Evolutionary conservation across 1,140 invertebrate species (phyloP), one percentile per base, ranked within the genome.

Genomic region (Doryteuthis pealeii): DNA sequence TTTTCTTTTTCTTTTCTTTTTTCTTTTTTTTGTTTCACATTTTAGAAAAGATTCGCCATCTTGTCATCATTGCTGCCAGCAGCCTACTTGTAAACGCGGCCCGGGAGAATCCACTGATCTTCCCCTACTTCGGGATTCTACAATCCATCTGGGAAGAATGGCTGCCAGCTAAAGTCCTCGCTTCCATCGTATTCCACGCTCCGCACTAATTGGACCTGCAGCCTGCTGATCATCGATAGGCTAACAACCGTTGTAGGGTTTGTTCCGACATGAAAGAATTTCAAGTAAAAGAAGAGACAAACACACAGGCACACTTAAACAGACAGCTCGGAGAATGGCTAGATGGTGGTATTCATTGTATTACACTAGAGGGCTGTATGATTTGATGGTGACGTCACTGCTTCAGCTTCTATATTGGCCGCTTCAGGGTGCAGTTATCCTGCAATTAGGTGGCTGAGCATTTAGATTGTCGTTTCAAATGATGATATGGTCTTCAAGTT

Each of bases 301-400:
- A 62, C 54, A 62, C 54, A 62, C 54, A 62, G 54, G 54, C 54
- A 62, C 54, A 62, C 54, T 62, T 62, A 62, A 62, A 62, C 54
- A 62, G 54, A 62, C 54, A 62, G 54, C 26, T 62, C 26, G 35
- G 26, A 62, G 54, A 62, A 62, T 62, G 26, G 54, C 54, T n/a
- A 22, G 22, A 5, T 62, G 26, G 26, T 18, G 10, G 54, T 28
- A 62, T 62, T 62, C 54, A 62, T 62, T 62, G 54, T 62, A 62
- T 62, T 62, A 22, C 54, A 62, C 54, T 62, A 62, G 54, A 62
- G 26, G 26, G 54, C 54, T 62, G 54, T 62, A 28, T n/a, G 54
- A 62, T 62, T 62, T 62, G 54, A 62, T n/a, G 54, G 54, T 62
- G 54, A 62, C 54, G 54, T 62, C 54, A 62, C 54, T 62, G 26